Conservation (phyloP, 2,888 invertebrate species). For the Lasioglossum figueresi region DNA sequence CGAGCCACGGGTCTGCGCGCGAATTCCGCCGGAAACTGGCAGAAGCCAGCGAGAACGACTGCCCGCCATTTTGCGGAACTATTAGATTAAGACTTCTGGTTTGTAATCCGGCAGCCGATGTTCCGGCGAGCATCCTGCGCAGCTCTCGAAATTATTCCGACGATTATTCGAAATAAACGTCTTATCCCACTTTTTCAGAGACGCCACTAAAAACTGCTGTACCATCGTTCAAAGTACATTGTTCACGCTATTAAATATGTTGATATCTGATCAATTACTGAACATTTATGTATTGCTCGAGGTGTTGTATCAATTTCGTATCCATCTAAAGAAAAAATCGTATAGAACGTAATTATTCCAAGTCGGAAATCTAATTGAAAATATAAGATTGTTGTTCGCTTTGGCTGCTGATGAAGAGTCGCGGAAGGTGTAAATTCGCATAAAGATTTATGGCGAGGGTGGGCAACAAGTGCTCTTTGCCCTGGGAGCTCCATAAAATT, state of each 20-base stretch:
- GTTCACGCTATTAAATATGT: no score
- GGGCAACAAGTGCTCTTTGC: conserved; percentile 3
- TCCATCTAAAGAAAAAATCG: no score
- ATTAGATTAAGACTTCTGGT: conserved; percentile 44
- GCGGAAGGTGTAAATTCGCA: background rate
- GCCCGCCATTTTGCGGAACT: conserved; percentile 40
- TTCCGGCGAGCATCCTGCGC: background rate
- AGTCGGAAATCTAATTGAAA: background rate
- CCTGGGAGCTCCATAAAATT: background rate
- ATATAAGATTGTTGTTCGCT: background rate
- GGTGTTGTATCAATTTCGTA: no score
- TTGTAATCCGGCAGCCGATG: conserved; percentile 15
- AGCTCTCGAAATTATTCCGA: no score
- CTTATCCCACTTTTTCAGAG: no score
- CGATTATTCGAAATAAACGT: no score
- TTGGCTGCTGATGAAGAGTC: background rate
- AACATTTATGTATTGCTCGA: no score
- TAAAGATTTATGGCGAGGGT: background rate
- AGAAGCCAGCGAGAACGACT: no score
- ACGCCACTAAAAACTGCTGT: no score
- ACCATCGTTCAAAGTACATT: no score
- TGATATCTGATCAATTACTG: no score
- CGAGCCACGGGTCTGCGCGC: conserved; percentile 7
- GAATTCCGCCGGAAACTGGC: conserved; percentile 1
- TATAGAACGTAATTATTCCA: no score